Percentiles rank a stretch among this genome's conserved stretches.
Evolutionary conservation across 2,113 vertebrate genomes (phyloP).

Genomic region (Xiphias gladius): DNA sequence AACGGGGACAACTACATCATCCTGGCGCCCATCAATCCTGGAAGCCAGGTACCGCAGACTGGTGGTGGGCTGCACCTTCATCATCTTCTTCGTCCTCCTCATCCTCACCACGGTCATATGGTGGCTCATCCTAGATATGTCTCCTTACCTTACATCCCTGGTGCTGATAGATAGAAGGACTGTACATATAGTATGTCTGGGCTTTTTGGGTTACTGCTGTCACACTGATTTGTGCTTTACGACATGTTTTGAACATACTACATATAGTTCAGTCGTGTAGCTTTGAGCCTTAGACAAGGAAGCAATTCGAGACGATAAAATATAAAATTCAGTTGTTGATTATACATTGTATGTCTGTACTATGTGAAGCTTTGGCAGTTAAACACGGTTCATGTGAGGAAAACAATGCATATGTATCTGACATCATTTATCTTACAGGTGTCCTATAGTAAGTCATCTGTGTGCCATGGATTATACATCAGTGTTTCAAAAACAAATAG

Average conservation of each 20-base stretch:
- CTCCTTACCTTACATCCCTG: slow-evolving; percentile 79
- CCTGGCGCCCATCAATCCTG: slow-evolving; percentile 90
- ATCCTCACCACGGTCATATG: slow-evolving; percentile 78
- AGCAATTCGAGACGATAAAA: slow-evolving; percentile 18
- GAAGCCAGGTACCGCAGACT: slow-evolving; percentile 90
- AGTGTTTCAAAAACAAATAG: slow-evolving; percentile 17
- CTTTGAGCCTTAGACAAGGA: slow-evolving; percentile 5
- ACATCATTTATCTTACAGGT: slow-evolving; percentile 45
- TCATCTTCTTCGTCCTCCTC: slow-evolving; percentile 79
- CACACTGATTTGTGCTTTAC: slow-evolving; percentile 39
- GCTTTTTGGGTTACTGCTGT: slow-evolving; percentile 41
- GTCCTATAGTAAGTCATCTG: slow-evolving; percentile 19
- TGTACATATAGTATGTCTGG: slow-evolving; percentile 47
- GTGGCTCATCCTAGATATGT: slow-evolving; percentile 83
- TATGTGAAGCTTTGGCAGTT: slow-evolving; percentile 38
- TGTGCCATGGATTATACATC: slow-evolving; percentile 37
- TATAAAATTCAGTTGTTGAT: slow-evolving; percentile 35
- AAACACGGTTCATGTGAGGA: slow-evolving; percentile 22
- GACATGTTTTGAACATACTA: slow-evolving; percentile 41
- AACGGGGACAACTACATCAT: slow-evolving; percentile 95
- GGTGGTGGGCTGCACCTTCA: slow-evolving; percentile 80
- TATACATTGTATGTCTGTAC: slow-evolving; percentile 50
- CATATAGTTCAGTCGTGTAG: slow-evolving; percentile 34
- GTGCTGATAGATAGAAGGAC: slow-evolving; percentile 77
- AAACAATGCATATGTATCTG: slow-evolving; percentile 40